A percentile compares a stretch with the other conserved stretches of the same genome.
These are phyloP conservation scores for Chymomyza caudatula DNA, from an alignment of 2,888 invertebrate genomes.

Conservation along the genomic window DNA sequence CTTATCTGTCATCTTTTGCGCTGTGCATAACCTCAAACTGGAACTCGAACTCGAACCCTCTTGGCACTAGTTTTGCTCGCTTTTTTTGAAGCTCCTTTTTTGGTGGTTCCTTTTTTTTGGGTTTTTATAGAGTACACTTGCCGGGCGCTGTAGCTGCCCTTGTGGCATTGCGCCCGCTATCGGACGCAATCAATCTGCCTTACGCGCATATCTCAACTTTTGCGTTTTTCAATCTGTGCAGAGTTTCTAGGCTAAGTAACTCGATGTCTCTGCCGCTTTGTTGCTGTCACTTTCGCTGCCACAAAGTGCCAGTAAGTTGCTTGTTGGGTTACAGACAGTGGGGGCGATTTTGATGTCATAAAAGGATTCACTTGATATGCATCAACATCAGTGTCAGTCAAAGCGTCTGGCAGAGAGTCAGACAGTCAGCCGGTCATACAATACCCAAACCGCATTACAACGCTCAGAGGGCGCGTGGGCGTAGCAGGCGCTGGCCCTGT, in stretches of 20 bases:
- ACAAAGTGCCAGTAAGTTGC: background rate
- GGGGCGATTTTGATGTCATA: constrained; percentile 66
- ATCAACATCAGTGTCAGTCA: constrained; percentile 77
- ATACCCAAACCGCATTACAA: constrained; percentile 38
- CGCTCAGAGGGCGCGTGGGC: constrained; percentile 26
- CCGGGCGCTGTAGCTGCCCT: constrained; percentile 25
- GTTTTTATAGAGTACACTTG: constrained; percentile 63
- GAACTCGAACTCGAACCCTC: constrained; percentile 8
- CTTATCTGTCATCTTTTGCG: constrained; percentile 62
- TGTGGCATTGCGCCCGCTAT: constrained; percentile 51
- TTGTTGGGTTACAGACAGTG: background rate
- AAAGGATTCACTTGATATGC: constrained; percentile 78
- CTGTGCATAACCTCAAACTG: constrained; percentile 55
- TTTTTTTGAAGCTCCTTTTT: constrained; percentile 7
- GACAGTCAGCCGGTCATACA: constrained; percentile 51
- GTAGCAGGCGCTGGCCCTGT: background rate
- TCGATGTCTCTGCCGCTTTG: constrained; percentile 17
- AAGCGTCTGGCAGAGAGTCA: constrained; percentile 58
- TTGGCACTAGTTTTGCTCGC: background rate
- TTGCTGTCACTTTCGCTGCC: constrained; percentile 21
- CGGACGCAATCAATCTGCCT: constrained; percentile 74
- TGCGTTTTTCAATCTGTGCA: constrained; percentile 65
- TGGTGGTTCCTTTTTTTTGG: constrained; percentile 13
- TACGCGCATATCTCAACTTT: constrained; percentile 68
- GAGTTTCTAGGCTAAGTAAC: constrained; percentile 71